Evolutionary conservation across 2,113 vertebrate species (phyloP).

Genomic region (Perca flavescens): DNA sequence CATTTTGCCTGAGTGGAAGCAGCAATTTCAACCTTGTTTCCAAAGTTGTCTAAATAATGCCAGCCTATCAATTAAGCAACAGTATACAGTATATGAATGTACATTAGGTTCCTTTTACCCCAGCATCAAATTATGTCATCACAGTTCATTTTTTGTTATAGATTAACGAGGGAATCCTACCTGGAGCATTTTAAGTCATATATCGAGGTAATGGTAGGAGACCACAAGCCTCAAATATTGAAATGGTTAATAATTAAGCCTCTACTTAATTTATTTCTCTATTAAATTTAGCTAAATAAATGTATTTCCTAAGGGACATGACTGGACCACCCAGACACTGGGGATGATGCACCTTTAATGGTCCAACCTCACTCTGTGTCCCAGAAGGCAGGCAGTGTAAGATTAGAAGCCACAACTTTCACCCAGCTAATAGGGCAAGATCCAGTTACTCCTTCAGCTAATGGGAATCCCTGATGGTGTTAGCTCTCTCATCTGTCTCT

Average conservation of each 20-base stretch:
- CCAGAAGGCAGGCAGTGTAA: conserved; percentile 59
- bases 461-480: conserved; percentile 59
- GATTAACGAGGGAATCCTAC: conserved; percentile 12
- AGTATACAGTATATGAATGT: background rate
- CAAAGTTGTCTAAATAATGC: background rate
- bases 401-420: conserved; percentile 71
- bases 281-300: conserved; percentile 31
- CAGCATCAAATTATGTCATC: conserved; percentile 11
- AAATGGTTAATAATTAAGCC: conserved; percentile 4
- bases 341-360: conserved; percentile 56
- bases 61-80: background rate
- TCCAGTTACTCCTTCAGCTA: conserved; percentile 65
- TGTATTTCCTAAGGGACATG: conserved; percentile 9
- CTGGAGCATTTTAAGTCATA: background rate
- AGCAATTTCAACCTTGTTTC: background rate
- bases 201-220: conserved; percentile 25
- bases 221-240: conserved; percentile 20
- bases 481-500: conserved; percentile 6
- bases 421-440: conserved; percentile 59
- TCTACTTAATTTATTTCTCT: background rate
- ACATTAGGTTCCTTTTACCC: background rate
- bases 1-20: background rate
- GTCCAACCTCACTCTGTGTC: conserved; percentile 57
- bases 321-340: conserved; percentile 53
- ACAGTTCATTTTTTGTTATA: background rate